Conservation (phyloP, 2,888 invertebrate species). For the Metallyticus violacea region DNA sequence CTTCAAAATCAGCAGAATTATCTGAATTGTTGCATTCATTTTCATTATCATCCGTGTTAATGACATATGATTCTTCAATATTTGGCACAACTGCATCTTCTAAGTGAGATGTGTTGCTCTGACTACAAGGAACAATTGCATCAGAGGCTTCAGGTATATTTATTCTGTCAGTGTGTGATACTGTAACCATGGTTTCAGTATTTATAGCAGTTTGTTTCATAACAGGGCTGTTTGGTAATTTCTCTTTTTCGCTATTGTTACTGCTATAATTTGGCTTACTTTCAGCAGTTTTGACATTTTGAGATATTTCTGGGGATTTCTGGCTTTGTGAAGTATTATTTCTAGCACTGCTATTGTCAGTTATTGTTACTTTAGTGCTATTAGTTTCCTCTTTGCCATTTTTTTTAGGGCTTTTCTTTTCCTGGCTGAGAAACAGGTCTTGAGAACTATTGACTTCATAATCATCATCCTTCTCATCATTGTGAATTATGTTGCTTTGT, state of each 20-base stretch:
- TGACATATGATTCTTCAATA: neutral
- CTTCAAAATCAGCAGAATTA: neutral
- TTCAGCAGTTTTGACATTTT: neutral
- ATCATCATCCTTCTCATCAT: neutral
- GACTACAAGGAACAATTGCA: neutral
- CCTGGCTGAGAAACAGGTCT: neutral
- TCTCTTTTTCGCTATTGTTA: neutral
- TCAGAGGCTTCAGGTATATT: neutral
- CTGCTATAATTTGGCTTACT: neutral
- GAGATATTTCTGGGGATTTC: neutral
- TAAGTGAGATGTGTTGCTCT: neutral
- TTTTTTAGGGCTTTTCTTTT: neutral
- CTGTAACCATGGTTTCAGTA: too few species aligned
- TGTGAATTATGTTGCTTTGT: neutral
- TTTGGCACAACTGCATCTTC: neutral
- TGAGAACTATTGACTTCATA: neutral
- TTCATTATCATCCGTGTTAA: neutral
- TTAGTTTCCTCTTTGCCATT: neutral
- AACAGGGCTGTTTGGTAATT: neutral
- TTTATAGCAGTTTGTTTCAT: neutral
- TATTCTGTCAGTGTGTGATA: too few species aligned
- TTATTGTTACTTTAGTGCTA: neutral
- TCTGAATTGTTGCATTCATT: neutral
- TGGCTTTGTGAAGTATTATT: neutral
- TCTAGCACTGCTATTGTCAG: neutral